Evolutionary conservation across 2,888 invertebrate genomes (phyloP).

Genomic region (Orthonevra nobilis): DNA sequence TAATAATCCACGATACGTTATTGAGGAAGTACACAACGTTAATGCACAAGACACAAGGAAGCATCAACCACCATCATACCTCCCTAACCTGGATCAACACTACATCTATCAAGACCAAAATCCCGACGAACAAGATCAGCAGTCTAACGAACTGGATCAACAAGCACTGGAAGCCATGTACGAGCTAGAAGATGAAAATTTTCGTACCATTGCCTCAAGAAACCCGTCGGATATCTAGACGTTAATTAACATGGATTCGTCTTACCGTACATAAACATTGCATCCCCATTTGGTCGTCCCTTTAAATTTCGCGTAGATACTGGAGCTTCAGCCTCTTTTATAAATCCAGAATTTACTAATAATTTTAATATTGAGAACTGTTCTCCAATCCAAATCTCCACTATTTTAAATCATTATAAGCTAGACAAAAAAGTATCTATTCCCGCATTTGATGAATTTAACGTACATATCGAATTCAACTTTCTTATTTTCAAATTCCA

Average conservation of each 20-base stretch:
- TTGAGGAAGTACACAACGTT: neutral
- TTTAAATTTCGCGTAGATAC: too few relatives aligned
- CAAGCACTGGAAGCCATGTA: neutral
- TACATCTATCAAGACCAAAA: neutral
- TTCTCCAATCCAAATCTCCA: too few relatives aligned
- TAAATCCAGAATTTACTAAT: neutral
- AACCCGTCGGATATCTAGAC: neutral
- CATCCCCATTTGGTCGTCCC: neutral
- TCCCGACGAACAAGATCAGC: neutral
- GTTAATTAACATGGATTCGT: conserved; percentile 20
- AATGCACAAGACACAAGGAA: conserved; percentile 1
- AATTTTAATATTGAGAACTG: too few relatives aligned
- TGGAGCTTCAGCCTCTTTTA: conserved; percentile 6
- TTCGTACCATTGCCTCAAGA: too few relatives aligned
- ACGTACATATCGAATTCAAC: neutral
- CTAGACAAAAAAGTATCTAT: conserved; percentile 8
- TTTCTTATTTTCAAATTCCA: neutral
- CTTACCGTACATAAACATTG: neutral
- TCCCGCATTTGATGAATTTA: conserved; percentile 24
- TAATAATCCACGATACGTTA: neutral
- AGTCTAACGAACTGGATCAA: neutral
- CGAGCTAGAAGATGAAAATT: neutral
- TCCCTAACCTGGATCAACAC: neutral
- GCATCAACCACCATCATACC: too few relatives aligned
- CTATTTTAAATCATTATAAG: conserved; percentile 11